Evolutionary conservation across 2,113 vertebrate species (phyloP), one percentile per base, ranked within the genome.

Genomic region (Artemisiospiza belli): DNA sequence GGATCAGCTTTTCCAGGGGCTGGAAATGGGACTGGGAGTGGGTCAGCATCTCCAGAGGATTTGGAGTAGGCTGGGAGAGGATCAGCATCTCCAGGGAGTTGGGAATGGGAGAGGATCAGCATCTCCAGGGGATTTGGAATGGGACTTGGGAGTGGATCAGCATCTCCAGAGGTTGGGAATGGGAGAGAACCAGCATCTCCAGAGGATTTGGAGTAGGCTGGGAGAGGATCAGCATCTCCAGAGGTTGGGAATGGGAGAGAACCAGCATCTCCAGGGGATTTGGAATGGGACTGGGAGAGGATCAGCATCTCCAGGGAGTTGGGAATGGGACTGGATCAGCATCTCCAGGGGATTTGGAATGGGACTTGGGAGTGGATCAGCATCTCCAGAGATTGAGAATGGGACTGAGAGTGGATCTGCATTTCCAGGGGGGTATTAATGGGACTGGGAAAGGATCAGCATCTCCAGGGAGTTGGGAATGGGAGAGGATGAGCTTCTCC

Each of bases 201-300:
- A 58, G 39, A 12, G 39, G 39, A n/a, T 5, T 10, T 10, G 37
- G 37, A 39, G 10, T 39, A 10, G 37, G 37, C 37, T 37, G 37
- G 37, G 37, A 37, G 37, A 3, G 41, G 41, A 66, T 66, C 30
- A 66, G 41, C 62, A 23, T 15, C 11, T 8, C 62, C 41, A 64
- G 41, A 11, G 6, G 1, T 0, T 52, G n/a, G 19, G 19, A 49
- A 6, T 35, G 46, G 4, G 43, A 44, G n/a, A n/a, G n/a, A n/a
- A n/a, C n/a, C 35, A 52, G 49, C 10, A 9, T 5, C 30, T 39
- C 77, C 55, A 58, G 12, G 39, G 39, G 12, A 13, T 39, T 39
- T 11, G 39, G 39, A 39, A 11, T 39, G 39, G 39, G 39, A 11
- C 39, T 39, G 39, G 39, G 11, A 39, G 11, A 11, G 41, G 41